Evolutionary conservation across 2,113 vertebrate species (phyloP), one percentile per base, ranked within the genome.

Genomic region (Ardeotis arabs): DNA sequence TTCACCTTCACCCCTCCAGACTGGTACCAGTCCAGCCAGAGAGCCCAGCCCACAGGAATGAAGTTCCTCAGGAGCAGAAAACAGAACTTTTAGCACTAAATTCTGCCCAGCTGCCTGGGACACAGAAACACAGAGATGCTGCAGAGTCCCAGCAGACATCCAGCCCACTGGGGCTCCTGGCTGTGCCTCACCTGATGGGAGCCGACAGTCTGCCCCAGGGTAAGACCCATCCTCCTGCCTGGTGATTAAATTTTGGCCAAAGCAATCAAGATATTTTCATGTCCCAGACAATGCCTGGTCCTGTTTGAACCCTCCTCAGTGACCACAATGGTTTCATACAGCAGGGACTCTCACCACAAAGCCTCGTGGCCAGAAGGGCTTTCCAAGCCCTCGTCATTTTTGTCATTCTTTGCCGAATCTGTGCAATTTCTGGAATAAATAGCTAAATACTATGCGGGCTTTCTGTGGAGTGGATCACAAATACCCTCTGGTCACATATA

Each of bases 241-340:
- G 17, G 33, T 31, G 37, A 76, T 55, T 80, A 49, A 86, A 47
- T 9, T 35, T 41, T 67, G 60, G 12, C 41, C 66, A 69, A 53
- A 94, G 18, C 31, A 73, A 76, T 70, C 9, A 29, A 81, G 79
- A 18, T 9, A n/a, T 19, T 68, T 88, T 88, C 76, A 21, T 79
- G 37, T 72, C 62, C 39, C 60, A 78, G n/a, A 24, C 10, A 84
- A 81, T 16, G 41, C 41, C 41, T 44, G 41, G 41, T 44, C 41
- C 41, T 44, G 41, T 44, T 44, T 44, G 41, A 44, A 58, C 14
- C 23, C 18, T 87, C 17, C 86, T 39, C 1, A 0, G 52, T 55
- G 72, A 59, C 66, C 4, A 0, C 0, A 2, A 17, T 31, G 29
- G 45, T 56, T 84, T 93, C 37, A 59, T 53, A 1, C 0, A 3